Conservation (phyloP, 2,113 vertebrate genomes). For the Erythrocercus mccallii region DNA sequence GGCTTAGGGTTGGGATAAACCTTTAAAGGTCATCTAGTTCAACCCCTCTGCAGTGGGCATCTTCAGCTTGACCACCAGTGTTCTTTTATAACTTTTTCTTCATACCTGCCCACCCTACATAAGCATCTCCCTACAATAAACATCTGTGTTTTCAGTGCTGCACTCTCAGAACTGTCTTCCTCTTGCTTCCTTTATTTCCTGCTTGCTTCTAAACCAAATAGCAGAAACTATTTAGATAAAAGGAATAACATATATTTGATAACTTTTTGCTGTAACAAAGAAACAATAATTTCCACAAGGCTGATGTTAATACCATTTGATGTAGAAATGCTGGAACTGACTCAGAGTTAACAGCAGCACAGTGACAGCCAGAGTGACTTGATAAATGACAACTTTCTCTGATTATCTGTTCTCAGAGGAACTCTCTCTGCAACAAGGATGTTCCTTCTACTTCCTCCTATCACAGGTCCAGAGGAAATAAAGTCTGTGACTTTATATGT, state of each 20-base stretch:
- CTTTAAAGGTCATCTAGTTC: neutral
- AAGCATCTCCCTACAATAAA: neutral
- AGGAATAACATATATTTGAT: neutral
- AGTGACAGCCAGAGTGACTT: neutral
- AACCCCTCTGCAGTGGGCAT: neutral
- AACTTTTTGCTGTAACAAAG: neutral
- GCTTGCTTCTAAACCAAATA: neutral
- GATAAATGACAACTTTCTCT: neutral
- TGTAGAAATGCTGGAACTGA: neutral
- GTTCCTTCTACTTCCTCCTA: neutral
- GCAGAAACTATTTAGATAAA: neutral
- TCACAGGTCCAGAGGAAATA: neutral
- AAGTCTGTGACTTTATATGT: neutral
- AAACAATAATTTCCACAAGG: neutral
- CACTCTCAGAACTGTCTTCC: neutral
- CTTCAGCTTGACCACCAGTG: neutral
- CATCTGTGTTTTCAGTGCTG: neutral
- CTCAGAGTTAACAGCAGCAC: neutral
- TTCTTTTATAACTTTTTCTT: neutral
- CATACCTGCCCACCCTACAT: neutral
- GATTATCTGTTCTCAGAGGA: neutral
- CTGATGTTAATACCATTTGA: neutral
- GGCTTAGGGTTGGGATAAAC: neutral
- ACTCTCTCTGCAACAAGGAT: neutral
- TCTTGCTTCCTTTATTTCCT: neutral